These are phyloP conservation scores for Pelmatolapia mariae DNA, from an alignment of 2,113 vertebrate genomes.

Conservation along the genomic window DNA sequence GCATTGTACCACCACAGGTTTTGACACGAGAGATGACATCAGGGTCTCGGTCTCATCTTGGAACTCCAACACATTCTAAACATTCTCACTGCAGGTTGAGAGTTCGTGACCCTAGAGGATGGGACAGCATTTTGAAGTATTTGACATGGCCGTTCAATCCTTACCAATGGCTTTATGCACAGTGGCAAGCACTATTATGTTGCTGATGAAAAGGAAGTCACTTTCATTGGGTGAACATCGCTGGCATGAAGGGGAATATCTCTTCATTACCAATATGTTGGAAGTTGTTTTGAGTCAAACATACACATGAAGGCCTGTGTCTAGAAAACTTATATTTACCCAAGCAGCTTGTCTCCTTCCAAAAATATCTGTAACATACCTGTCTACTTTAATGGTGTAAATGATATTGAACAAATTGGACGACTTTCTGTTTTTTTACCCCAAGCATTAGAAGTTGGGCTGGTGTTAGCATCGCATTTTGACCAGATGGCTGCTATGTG, in stretches of 20 bases:
- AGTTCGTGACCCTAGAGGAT: not conserved
- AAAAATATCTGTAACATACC: not conserved
- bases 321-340: not conserved
- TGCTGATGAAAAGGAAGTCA: accelerated
- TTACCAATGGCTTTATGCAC: not conserved
- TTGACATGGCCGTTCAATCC: not conserved
- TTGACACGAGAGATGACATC: not conserved
- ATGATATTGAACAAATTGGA: not conserved
- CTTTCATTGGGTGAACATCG: not conserved
- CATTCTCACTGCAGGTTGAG: not conserved
- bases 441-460: not conserved
- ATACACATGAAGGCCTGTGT: not conserved
- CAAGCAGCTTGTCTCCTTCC: not conserved
- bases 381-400: not conserved
- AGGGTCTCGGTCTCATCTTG: not conserved
- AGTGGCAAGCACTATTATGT: not conserved
- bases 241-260: not conserved
- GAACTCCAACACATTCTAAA: not conserved
- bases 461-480: not conserved
- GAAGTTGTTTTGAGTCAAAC: not conserved
- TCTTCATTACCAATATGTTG: not conserved
- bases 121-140: not conserved
- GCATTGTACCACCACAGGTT: not conserved
- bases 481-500: not conserved
- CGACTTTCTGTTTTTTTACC: not conserved